Base-by-base conservation (phyloP, 1,140 invertebrate genomes). In the Pararge aegeria region DNA sequence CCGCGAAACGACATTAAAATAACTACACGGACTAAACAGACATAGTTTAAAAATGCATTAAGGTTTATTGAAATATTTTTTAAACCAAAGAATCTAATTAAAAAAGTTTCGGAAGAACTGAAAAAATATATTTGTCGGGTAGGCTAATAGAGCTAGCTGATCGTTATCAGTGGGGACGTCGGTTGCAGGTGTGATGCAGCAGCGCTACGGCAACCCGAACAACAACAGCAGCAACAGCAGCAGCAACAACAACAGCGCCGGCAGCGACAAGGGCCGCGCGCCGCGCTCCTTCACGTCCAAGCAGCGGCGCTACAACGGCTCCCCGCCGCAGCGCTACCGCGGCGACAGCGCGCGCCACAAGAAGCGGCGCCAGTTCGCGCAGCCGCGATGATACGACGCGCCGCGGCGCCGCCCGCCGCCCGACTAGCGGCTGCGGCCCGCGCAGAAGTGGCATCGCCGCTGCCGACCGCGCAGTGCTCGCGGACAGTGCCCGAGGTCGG, bases 121-220 rank as follows among this genome's bases (percentile, higher is more conserved):
- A n/a, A n/a, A n/a, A n/a, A n/a, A n/a, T n/a, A n/a, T n/a, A n/a
- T n/a, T n/a, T n/a, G n/a, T n/a, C n/a, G n/a, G n/a, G n/a, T n/a
- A n/a, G n/a, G n/a, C n/a, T n/a, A n/a, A n/a, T n/a, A n/a, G n/a
- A n/a, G n/a, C n/a, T n/a, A n/a, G n/a, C n/a, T n/a, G n/a, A n/a
- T n/a, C n/a, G n/a, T 4, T 37, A 13, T 2, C 10, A 13, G 2
- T 2, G 3, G 34, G 9, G 3, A 20, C 38, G 30, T 38, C n/a
- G 10, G 3, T 61, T 61, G 0, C 72, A 80, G 78, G 80, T 29
- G 78, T 83, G 19, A 80, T 81, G 72, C 80, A 80, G 52, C 78
- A 80, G 56, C 78, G 78, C 49, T 79, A 72, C 62, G 67, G 62
- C 34, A 7, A 16, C 5, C 20, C 56, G 6, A 29, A n/a, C 18